Evolutionary conservation across 2,797 vertebrate genomes (phyloP).

Genomic region (Luscinia luscinia): DNA sequence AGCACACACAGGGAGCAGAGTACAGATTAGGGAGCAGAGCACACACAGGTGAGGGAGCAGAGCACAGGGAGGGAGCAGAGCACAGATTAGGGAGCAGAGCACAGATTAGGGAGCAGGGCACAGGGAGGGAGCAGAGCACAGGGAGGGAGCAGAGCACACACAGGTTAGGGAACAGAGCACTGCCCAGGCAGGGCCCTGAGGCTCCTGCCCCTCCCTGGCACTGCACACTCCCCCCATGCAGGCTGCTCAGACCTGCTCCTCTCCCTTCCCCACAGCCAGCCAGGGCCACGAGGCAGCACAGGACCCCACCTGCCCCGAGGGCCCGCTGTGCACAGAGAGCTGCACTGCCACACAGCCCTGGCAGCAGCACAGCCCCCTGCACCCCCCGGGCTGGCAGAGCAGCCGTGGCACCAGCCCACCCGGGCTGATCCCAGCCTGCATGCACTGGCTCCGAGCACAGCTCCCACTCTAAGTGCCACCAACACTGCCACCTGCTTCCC

Average conservation of each 20-base stretch:
- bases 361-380: too few relatives aligned
- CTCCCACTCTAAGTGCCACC: not conserved
- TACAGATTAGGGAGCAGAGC: too few relatives aligned
- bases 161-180: too few relatives aligned
- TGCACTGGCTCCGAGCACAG: not conserved
- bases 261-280: not conserved
- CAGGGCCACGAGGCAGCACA: fast-evolving
- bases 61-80: too few relatives aligned
- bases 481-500: slow-evolving; percentile 14
- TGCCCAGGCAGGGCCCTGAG: not conserved
- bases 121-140: too few relatives aligned
- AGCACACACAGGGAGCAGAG: too few relatives aligned
- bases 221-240: fast-evolving
- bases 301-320: fast-evolving
- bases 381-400: too few relatives aligned
- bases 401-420: too few relatives aligned
- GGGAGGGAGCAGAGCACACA: too few relatives aligned
- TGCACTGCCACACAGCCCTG: not conserved
- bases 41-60: too few relatives aligned
- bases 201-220: not conserved
- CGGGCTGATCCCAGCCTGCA: not conserved
- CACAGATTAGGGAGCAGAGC: too few relatives aligned
- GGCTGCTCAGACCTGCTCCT: not conserved
- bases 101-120: too few relatives aligned
- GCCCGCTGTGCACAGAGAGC: not conserved